Evolutionary conservation across 2,797 vertebrate species (phyloP).

Genomic region (Galagoides demidoff): DNA sequence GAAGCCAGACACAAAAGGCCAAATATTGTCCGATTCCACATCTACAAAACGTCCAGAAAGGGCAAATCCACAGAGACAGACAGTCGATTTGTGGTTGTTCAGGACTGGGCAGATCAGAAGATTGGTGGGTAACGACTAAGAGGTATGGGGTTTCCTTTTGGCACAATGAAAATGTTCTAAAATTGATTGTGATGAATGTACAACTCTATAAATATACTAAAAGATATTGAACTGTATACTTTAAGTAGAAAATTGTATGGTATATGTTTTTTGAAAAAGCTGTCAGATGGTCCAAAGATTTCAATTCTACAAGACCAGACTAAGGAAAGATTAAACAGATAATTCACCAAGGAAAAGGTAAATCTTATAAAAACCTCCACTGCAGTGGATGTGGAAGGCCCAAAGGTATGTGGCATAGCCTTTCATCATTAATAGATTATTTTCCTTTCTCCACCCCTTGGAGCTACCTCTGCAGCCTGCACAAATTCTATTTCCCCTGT

Average conservation of each 20-base stretch:
- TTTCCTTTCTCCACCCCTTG: background rate
- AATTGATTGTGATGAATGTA: background rate
- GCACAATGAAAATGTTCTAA: background rate
- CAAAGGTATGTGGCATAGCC: background rate
- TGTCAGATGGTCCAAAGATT: background rate
- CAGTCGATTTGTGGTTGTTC: background rate
- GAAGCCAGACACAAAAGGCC: background rate
- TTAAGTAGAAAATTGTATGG: background rate
- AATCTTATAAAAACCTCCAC: background rate
- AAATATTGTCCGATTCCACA: background rate
- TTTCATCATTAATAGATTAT: background rate
- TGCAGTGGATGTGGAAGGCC: background rate
- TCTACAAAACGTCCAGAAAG: background rate
- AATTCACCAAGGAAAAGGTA: background rate
- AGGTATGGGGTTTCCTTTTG: background rate
- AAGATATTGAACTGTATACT: background rate
- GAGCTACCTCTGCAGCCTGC: no score
- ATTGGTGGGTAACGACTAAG: background rate
- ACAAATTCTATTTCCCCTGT: background rate
- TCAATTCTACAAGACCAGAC: constrained; percentile 11
- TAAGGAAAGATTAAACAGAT: constrained; percentile 20
- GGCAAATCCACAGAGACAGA: background rate
- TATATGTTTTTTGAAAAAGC: background rate
- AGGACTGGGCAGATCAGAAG: no score
- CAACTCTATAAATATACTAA: background rate